phyloP scores from a whole-genome alignment of 2,888 invertebrate genomes.

The Nezara viridula region DNA sequence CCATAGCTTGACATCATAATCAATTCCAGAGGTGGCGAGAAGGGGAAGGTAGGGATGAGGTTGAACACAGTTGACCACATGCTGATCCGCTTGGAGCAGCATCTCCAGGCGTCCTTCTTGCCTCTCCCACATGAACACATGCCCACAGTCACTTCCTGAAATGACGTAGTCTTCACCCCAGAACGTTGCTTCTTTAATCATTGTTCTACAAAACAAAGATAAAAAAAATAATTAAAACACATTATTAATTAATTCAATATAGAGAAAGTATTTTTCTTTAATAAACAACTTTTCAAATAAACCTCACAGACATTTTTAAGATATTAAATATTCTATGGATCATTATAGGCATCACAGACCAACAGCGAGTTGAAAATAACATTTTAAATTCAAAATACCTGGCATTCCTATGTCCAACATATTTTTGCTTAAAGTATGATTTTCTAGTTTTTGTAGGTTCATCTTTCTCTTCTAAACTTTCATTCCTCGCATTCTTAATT shows the following conservation, averaged over 20 bases:
- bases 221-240: neutral
- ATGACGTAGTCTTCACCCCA: constrained; percentile 86
- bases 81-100: constrained; percentile 84
- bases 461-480: constrained; percentile 53
- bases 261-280: no score
- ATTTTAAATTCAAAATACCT: constrained; percentile 69
- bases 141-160: constrained; percentile 92
- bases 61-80: constrained; percentile 87
- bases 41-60: constrained; percentile 84
- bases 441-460: constrained; percentile 59
- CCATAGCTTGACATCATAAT: constrained; percentile 89
- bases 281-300: no score
- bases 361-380: no score
- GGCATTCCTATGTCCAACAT: constrained; percentile 85
- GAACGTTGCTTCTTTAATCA: constrained; percentile 89
- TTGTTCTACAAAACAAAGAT: constrained; percentile 73
- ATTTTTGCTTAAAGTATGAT: constrained; percentile 72
- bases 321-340: no score
- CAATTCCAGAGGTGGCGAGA: constrained; percentile 88
- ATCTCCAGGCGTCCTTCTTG: constrained; percentile 79
- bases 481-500: constrained; percentile 67
- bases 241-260: no score
- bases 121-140: constrained; percentile 87
- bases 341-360: no score
- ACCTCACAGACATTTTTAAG: no score